A percentile compares a stretch with the other conserved stretches of the same genome.
These are phyloP conservation scores for Tamias sibiricus DNA, from an alignment of 2,113 vertebrate species.

Conservation along the genomic window DNA sequence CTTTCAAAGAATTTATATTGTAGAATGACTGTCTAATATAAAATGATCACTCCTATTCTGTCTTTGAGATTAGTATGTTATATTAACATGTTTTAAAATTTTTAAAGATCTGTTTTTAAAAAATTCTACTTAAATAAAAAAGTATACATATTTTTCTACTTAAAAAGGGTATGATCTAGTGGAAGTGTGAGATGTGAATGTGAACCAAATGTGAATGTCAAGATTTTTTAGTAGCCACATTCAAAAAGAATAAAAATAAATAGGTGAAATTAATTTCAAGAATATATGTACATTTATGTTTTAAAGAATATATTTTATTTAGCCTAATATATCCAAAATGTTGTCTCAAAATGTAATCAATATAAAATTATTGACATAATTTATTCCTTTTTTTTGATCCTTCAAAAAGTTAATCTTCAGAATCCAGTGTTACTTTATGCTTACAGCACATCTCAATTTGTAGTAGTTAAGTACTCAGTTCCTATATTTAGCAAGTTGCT, in stretches of 20 bases:
- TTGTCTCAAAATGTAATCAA: constrained; percentile 37
- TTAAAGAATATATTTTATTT: constrained; percentile 42
- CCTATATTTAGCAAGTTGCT: constrained; percentile 6
- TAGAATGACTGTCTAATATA: constrained; percentile 18
- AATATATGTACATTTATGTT: neutral
- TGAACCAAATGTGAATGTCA: constrained; percentile 1
- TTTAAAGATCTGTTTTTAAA: neutral
- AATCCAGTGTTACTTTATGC: constrained; percentile 14
- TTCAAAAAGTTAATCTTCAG: neutral
- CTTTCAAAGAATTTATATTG: constrained; percentile 18
- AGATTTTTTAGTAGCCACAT: constrained; percentile 15
- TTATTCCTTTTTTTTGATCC: constrained; percentile 19
- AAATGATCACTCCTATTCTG: neutral
- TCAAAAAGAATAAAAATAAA: neutral
- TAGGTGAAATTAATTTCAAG: constrained; percentile 49
- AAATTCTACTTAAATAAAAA: constrained; percentile 46
- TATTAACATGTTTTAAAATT: neutral
- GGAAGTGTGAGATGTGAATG: constrained; percentile 18
- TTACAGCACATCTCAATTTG: neutral
- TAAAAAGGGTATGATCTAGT: neutral
- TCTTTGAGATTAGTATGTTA: constrained; percentile 39
- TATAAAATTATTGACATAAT: constrained; percentile 10
- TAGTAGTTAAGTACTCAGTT: neutral
- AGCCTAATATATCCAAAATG: neutral
- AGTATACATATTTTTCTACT: neutral